A percentile compares a stretch with the other conserved stretches of the same genome.
phyloP scores from a whole-genome alignment of 2,113 vertebrate genomes.

The Leptosomus discolor region DNA sequence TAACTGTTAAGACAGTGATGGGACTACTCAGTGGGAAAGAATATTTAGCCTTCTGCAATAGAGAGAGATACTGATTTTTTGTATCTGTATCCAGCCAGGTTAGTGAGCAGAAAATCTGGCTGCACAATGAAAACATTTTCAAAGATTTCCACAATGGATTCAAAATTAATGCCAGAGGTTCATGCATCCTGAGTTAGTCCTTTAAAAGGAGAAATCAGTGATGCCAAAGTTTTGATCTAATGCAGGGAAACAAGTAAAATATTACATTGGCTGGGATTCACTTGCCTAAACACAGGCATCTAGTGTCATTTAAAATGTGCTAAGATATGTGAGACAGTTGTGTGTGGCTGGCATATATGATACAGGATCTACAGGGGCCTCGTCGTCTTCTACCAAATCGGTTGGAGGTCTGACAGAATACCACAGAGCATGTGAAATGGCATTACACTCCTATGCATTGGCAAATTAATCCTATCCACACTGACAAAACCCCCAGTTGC shows the following conservation, averaged over 20 bases:
- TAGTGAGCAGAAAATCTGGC: background rate
- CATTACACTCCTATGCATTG: background rate
- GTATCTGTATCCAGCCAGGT: background rate
- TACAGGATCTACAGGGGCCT: background rate
- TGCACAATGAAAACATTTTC: background rate
- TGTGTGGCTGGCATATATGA: background rate
- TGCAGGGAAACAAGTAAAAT: background rate
- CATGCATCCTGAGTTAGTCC: background rate
- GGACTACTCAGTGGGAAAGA: background rate
- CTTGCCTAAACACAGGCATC: background rate
- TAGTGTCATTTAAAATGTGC: background rate
- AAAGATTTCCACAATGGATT: background rate
- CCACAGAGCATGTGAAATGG: background rate
- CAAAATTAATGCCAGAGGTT: background rate
- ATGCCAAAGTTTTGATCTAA: background rate
- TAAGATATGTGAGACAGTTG: background rate
- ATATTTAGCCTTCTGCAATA: background rate
- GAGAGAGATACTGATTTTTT: background rate
- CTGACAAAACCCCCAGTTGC: background rate
- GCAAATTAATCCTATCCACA: background rate
- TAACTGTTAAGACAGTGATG: background rate
- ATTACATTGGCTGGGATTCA: background rate
- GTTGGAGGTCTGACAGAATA: background rate
- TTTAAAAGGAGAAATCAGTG: background rate
- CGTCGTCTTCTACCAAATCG: background rate